Conservation (phyloP, 1,140 invertebrate genomes). For the Riptortus pedestris region DNA sequence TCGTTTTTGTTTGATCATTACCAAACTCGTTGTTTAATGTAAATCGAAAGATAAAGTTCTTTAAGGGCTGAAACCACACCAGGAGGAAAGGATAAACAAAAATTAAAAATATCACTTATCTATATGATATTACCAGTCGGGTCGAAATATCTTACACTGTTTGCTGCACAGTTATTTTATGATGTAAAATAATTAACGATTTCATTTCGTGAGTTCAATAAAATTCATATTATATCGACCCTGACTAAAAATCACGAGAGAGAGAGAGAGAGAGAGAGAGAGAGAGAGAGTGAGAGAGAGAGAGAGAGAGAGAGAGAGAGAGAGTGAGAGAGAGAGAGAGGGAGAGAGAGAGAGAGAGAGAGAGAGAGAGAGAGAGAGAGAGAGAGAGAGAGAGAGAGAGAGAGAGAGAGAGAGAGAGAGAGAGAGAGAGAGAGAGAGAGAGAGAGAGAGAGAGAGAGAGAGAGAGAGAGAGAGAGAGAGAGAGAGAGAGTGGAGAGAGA, state of each 20-base stretch:
- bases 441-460: constrained; percentile 3
- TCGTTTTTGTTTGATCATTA: too few relatives aligned
- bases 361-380: constrained; percentile 19
- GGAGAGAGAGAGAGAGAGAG: constrained; percentile 17
- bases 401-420: constrained; percentile 11
- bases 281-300: constrained; percentile 22
- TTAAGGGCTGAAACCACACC: too few relatives aligned
- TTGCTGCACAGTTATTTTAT: too few relatives aligned
- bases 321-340: constrained; percentile 17
- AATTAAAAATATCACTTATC: too few relatives aligned
- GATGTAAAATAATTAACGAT: too few relatives aligned
- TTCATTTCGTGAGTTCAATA: too few relatives aligned
- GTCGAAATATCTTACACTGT: too few relatives aligned
- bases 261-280: constrained; percentile 21
- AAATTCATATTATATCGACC: too few relatives aligned
- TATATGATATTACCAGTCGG: too few relatives aligned
- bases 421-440: constrained; percentile 11
- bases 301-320: constrained; percentile 19
- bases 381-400: constrained; percentile 15
- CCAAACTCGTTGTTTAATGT: too few relatives aligned
- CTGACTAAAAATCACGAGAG: background rate
- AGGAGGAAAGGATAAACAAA: too few relatives aligned
- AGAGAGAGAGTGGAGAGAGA: constrained; percentile 1
- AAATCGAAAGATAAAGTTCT: too few relatives aligned
- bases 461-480: background rate